Base-by-base conservation (phyloP, 2,797 vertebrate genomes). In the Channa striata region DNA sequence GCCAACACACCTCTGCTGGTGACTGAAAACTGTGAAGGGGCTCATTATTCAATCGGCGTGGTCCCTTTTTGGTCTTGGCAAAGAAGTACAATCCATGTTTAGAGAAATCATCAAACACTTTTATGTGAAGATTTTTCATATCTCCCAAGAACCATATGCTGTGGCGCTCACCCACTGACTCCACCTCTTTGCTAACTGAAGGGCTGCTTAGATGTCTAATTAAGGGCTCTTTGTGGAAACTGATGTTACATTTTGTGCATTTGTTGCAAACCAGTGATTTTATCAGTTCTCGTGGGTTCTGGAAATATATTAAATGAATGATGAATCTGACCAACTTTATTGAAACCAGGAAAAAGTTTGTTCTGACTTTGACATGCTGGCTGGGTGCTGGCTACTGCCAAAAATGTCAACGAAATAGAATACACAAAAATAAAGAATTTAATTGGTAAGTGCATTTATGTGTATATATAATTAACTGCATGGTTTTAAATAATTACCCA, bases 11-110 rank as follows among this genome's bases (percentile, higher is more conserved):
- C 23, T 30, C 25, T 44, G 47, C 20, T 49, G 56, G 30, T 52
- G 67, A 60, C 33, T 50, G 44, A 39, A 71, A 72, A 36, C 37
- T 68, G 46, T 43, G 50, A 57, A 48, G 16, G 20, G 39, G 19
- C 20, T 14, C 36, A 46, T 39, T 42, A 42, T 33, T 10, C 16
- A 9, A 11, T 59, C 5, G 2, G 8, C 34, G 36, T 39, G 34
- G 16, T 48, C 42, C 34, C 59, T 39, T 53, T 73, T 40, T 51
- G 43, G 53, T 59, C 17, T 49, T 68, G 33, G 54, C 46, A 60
- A 30, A 6, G 7, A 59, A 10, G 10, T 21, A 13, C 39, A 46
- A 43, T 20, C 2, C 2, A 1, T 34, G 19, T 80, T 71, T 30
- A 7, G 30, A 67, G 30, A 36, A 46, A 4, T 21, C 2, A 30